Percentiles rank a stretch among this genome's conserved stretches.
Evolutionary conservation across 2,113 vertebrate genomes (phyloP).

Genomic region (Salvator merianae): DNA sequence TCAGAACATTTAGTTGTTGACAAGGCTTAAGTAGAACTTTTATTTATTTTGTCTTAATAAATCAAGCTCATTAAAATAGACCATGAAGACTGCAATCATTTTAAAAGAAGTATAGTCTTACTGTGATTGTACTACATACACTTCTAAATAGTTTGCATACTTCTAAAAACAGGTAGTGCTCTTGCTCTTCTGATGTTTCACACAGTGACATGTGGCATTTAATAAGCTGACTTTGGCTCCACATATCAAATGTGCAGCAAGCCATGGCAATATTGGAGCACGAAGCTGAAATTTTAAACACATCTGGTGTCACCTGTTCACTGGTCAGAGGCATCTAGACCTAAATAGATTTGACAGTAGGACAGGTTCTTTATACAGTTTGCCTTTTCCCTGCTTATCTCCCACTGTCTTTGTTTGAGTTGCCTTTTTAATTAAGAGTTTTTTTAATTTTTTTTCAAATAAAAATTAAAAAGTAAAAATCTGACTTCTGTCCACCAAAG

Average conservation of each 20-base stretch:
- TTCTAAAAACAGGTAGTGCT: slow-evolving; percentile 19
- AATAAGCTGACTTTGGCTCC: slow-evolving; percentile 44
- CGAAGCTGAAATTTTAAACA: slow-evolving; percentile 45
- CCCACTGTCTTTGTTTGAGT: background rate
- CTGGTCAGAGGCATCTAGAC: slow-evolving; percentile 4
- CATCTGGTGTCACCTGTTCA: background rate
- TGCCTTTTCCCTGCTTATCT: background rate
- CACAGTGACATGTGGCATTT: slow-evolving; percentile 46
- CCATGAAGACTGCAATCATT: background rate
- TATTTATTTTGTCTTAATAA: background rate
- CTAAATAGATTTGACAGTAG: background rate
- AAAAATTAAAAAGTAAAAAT: background rate
- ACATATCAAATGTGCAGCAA: slow-evolving; percentile 50
- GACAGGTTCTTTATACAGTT: slow-evolving; percentile 1
- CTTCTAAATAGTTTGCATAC: slow-evolving; percentile 9
- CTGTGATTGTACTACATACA: slow-evolving; percentile 20
- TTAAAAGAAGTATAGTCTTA: background rate
- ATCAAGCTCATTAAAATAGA: background rate
- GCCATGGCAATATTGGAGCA: slow-evolving; percentile 42
- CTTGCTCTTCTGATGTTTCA: slow-evolving; percentile 34
- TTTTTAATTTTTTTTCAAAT: no score
- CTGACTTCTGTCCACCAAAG: background rate
- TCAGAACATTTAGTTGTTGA: background rate
- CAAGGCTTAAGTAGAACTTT: accelerated
- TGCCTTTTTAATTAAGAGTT: slow-evolving; percentile 16